Evolutionary conservation across 2,888 invertebrate species (phyloP).

Genomic region (Exocentrus adspersus): DNA sequence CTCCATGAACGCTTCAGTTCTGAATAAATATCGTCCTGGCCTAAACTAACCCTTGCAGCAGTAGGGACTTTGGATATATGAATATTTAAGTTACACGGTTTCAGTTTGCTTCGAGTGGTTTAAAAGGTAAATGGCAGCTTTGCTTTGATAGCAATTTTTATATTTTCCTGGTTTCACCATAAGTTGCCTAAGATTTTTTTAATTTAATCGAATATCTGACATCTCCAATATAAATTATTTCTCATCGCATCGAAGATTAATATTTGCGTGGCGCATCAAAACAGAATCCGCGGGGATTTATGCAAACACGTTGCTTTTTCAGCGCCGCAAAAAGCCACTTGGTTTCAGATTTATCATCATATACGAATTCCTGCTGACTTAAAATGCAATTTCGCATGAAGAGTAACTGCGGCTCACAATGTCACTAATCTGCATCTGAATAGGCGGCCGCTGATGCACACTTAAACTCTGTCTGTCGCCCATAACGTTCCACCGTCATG

Average conservation of each 20-base stretch:
- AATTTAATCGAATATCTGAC: too few relatives aligned
- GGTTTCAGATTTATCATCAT: neutral
- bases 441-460: conserved; percentile 27
- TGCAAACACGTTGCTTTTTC: too few relatives aligned
- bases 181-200: too few relatives aligned
- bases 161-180: too few relatives aligned
- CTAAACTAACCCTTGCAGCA: conserved; percentile 2
- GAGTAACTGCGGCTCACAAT: conserved; percentile 23
- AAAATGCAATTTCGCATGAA: conserved; percentile 27
- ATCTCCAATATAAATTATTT: too few relatives aligned
- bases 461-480: conserved; percentile 21
- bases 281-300: too few relatives aligned
- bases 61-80: conserved; percentile 4
- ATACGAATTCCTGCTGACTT: conserved; percentile 10
- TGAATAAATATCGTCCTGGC: conserved; percentile 6
- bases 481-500: conserved; percentile 19
- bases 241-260: too few relatives aligned
- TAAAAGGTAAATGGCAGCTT: neutral
- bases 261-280: too few relatives aligned
- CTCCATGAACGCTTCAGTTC: neutral
- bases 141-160: conserved; percentile 8
- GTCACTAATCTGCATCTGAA: conserved; percentile 34
- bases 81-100: too few relatives aligned
- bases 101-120: neutral
- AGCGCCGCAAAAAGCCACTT: too few relatives aligned